phyloP scores from a whole-genome alignment of 2,797 vertebrate genomes.

The Hydrocynus forskahlii region DNA sequence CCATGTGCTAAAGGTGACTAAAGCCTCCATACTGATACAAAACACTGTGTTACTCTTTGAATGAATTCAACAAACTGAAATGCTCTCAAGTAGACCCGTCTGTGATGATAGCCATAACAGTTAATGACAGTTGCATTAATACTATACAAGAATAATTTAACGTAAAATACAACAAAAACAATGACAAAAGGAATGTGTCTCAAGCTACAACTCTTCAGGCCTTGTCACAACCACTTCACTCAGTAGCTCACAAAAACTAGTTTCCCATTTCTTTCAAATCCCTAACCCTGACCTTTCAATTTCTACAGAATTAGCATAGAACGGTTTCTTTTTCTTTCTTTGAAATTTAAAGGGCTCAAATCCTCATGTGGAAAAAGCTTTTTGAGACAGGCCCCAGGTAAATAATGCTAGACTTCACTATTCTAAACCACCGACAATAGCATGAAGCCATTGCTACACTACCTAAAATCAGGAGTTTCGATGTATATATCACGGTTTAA shows the following conservation, averaged over 20 bases:
- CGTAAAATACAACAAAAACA: conserved; percentile 22
- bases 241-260: not conserved
- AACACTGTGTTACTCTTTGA: not conserved
- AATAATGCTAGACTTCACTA: not conserved
- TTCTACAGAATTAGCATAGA: too few species aligned
- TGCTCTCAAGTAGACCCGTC: conserved; percentile 56
- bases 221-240: not conserved
- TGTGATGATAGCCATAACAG: conserved; percentile 24
- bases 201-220: conserved; percentile 6
- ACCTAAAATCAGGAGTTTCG: not conserved
- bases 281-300: not conserved
- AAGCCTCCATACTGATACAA: conserved; percentile 8
- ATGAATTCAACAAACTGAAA: not conserved
- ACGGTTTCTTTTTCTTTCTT: too few species aligned
- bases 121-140: conserved; percentile 21
- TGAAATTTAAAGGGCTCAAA: too few species aligned
- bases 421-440: not conserved
- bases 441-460: not conserved
- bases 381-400: not conserved
- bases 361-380: too few species aligned
- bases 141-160: conserved; percentile 39
- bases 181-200: conserved; percentile 36
- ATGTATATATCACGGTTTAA: not conserved
- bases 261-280: not conserved
- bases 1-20: conserved; percentile 22